A percentile compares a stretch with the other conserved stretches of the same genome.
These are phyloP conservation scores for Pampus argenteus DNA, from an alignment of 2,797 vertebrate genomes.

Conservation along the genomic window DNA sequence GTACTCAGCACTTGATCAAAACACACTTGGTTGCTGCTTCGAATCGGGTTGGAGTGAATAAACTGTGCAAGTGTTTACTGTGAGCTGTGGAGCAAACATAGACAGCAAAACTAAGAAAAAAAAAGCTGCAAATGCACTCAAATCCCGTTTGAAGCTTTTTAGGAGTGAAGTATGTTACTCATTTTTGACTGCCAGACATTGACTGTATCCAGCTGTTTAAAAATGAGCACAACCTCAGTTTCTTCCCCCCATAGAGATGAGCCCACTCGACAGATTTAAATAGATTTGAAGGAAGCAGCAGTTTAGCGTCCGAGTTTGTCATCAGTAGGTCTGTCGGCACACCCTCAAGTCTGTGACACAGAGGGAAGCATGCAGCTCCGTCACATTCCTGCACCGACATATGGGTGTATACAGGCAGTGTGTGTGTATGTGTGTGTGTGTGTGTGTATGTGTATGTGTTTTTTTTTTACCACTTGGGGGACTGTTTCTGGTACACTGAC, in stretches of 20 bases:
- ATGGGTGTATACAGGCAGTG: slow-evolving; percentile 44
- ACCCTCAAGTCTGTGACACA: slow-evolving; percentile 41
- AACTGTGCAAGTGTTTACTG: not conserved
- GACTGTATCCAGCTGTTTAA: not conserved
- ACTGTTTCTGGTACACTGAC: too few species aligned
- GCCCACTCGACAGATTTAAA: slow-evolving; percentile 12
- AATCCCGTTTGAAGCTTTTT: not conserved
- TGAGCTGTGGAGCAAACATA: not conserved
- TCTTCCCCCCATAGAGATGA: not conserved
- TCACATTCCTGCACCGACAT: slow-evolving; percentile 65
- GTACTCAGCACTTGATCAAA: not conserved
- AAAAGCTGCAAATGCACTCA: not conserved
- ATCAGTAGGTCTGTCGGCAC: slow-evolving; percentile 44
- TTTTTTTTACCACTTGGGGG: too few species aligned
- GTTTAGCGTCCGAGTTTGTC: not conserved
- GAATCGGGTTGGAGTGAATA: not conserved
- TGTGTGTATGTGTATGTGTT: slow-evolving; percentile 25
- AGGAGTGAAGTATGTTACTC: not conserved
- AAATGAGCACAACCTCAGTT: not conserved
- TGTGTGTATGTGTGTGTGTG: slow-evolving; percentile 21
- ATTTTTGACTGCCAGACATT: not conserved
- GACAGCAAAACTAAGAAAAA: not conserved
- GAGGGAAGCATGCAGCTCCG: slow-evolving; percentile 60
- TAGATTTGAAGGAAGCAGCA: not conserved
- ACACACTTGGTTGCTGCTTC: not conserved